Base-by-base conservation (phyloP, 2,888 invertebrate genomes). In the Glaucopsyche alexis region DNA sequence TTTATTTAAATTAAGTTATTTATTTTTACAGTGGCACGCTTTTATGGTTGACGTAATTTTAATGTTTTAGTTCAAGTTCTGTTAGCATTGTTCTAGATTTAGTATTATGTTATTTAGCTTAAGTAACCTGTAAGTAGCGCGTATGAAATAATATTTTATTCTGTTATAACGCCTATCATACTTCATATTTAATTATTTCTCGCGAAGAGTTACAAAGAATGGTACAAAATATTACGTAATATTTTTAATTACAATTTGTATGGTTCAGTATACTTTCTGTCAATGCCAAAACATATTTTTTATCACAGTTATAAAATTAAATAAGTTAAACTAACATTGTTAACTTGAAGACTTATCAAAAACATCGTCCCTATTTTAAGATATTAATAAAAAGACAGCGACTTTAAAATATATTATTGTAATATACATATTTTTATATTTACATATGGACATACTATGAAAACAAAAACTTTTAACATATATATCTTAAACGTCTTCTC, bases 381-480 rank as follows among this genome's bases (percentile, higher is more conserved):
- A 55, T 55, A 19, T 55, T 55, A 55, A 55, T 55, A 19, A 55
- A 55, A 19, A 55, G 5, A 5, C 19, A 55, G 16, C 13, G 47
- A 60, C 16, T 67, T 67, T 11, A 11, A 45, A 67, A 67, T 67
- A 45, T 16, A 66, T 42, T 66, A 66, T 42, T 66, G n/a, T 38
- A 38, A 65, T 42, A 9, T 66, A 66, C 42, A 16, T 38, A 29
- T 60, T 29, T 29, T 29, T 29, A 29, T 60, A 60, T 60, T 60
- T 60, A 60, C 14, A 60, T 29, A 60, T 60, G 60, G 7, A 19
- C 7, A 7, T 13, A 7, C 29, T 38, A 9, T 13, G 2, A 67
- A 42, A 67, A 45, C 19, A 45, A 67, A 67, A 76, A 13, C 74
- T 60, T 29, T 76, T 77, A 8, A 74, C 67, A 19, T 73, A 29